Evolutionary conservation across 2,113 vertebrate species (phyloP), one percentile per base, ranked within the genome.

Genomic region (Callipepla squamata): DNA sequence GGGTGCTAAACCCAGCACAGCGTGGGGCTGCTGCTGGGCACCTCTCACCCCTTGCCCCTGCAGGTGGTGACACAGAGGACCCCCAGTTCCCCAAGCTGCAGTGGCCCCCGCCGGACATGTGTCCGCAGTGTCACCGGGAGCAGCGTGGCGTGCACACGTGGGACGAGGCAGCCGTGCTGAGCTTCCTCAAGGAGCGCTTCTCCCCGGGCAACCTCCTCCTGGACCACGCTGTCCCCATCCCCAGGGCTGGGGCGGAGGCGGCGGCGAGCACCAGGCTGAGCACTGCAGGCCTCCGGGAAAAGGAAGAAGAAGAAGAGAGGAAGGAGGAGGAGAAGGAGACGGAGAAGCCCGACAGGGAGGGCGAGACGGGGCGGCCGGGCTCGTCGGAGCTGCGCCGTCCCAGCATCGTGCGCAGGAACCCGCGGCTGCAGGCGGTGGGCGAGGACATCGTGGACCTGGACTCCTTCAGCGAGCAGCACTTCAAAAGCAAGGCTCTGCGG

Each of bases 71-170:
- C 77, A 99, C 98, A 0, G 99, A 99, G 90, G 99, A 99, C 95
- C 99, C 99, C 38, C 85, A 95, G 42, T 99, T 99, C 94, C 99
- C 99, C 95, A 99, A 99, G 97, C 90, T 99, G 85, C 99, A 99
- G 96, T 99, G 99, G 99, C 99, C 99, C 1, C 92, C 98, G 0
- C 98, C 97, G 0, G 97, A 98, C 6, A 20, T 98, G 92, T 99
- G 99, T 90, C 81, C 97, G 1, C 40, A 91, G 38, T 99, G 99
- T 80, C 99, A 99, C 68, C 92, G 88, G 3, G 97, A 98, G 55
- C 95, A 94, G 48, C 34, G 19, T 2, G 97, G 98, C 0, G 88
- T 97, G 3, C 98, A 98, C 2, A 77, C 28, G 75, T 99, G 99
- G 99, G 94, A 98, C 1, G 16, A 95, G 30, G 59, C 55, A 0